These are phyloP conservation scores for Corydoras sp. DNA, from an alignment of 2,113 vertebrate species.

Conservation along the genomic window DNA sequence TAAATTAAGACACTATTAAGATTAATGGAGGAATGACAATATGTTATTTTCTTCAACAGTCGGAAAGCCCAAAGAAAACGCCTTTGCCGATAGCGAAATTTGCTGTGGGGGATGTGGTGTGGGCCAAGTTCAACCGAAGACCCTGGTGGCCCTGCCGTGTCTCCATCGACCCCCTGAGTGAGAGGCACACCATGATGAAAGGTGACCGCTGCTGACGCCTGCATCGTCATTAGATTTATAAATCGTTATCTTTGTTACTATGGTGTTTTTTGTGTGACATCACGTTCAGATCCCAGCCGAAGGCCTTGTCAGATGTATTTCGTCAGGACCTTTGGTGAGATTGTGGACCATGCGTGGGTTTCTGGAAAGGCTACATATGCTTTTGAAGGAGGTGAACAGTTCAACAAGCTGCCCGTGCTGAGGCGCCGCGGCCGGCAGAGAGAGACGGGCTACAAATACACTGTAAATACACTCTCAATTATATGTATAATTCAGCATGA, in stretches of 20 bases:
- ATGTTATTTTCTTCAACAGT: conserved; percentile 55
- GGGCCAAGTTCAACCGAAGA: conserved; percentile 94
- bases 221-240: too few relatives aligned
- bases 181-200: conserved; percentile 88
- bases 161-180: conserved; percentile 74
- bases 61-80: conserved; percentile 81
- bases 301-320: conserved; percentile 87
- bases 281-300: conserved; percentile 66
- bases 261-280: background rate
- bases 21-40: too few relatives aligned
- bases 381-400: conserved; percentile 89
- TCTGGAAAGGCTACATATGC: conserved; percentile 78
- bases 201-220: conserved; percentile 55
- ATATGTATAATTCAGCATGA: background rate
- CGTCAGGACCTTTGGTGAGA: conserved; percentile 82
- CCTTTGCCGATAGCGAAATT: conserved; percentile 73
- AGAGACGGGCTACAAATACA: conserved; percentile 87
- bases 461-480: conserved; percentile 60
- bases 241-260: too few relatives aligned
- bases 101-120: conserved; percentile 86
- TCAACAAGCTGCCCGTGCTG: conserved; percentile 83
- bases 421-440: conserved; percentile 84
- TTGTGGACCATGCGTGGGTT: conserved; percentile 86
- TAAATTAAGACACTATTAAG: too few relatives aligned
- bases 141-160: conserved; percentile 96